Evolutionary conservation across 2,113 vertebrate genomes (phyloP).

Genomic region (Podocnemis expansa): DNA sequence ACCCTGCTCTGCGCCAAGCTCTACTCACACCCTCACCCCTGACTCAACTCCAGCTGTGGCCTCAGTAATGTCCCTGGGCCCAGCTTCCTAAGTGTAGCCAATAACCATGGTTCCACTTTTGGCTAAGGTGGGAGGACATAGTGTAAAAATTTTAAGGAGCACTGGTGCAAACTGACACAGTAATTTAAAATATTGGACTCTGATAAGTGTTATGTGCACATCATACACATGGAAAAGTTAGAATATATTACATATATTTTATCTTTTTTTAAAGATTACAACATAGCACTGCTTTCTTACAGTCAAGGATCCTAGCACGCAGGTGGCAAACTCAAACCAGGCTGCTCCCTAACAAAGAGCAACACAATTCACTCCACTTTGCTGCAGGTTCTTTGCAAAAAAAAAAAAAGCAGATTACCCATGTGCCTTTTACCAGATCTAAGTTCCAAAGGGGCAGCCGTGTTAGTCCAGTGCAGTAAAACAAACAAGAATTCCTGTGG

Average conservation of each 20-base stretch:
- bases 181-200: neutral
- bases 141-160: neutral
- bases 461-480: no score
- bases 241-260: no score
- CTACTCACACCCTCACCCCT: accelerated
- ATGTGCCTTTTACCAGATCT: accelerated
- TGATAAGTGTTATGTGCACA: neutral
- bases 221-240: neutral
- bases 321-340: neutral
- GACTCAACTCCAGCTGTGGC: neutral
- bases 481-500: no score
- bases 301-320: neutral
- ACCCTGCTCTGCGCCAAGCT: no score
- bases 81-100: no score
- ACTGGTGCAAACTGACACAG: accelerated
- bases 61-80: no score
- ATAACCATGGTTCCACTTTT: no score
- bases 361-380: neutral
- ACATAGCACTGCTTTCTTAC: neutral
- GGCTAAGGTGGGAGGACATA: no score
- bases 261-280: neutral
- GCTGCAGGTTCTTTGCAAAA: neutral
- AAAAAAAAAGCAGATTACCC: no score
- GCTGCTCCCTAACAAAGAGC: neutral
- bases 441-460: no score